Evolutionary conservation across 2,113 vertebrate genomes (phyloP).

Genomic region (Orientallactaga bullata): DNA sequence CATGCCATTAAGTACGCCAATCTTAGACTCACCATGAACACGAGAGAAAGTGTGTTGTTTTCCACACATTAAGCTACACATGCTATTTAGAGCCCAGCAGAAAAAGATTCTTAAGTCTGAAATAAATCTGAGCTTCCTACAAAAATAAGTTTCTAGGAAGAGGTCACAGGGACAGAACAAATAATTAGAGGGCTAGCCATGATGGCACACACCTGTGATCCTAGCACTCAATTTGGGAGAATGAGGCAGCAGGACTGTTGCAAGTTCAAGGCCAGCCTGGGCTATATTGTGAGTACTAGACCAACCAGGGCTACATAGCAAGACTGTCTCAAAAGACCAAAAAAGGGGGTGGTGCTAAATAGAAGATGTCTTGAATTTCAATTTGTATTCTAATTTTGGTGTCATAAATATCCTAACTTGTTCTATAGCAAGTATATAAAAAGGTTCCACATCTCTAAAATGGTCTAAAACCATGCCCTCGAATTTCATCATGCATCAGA

Average conservation of each 20-base stretch:
- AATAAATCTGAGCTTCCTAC: neutral
- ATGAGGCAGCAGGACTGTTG: too few species aligned
- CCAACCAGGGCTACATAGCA: neutral
- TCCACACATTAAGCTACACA: neutral
- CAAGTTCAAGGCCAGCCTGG: too few species aligned
- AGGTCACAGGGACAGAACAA: neutral
- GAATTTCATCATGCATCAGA: neutral
- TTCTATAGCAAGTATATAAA: neutral
- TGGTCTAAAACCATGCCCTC: neutral
- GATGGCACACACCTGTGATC: too few species aligned
- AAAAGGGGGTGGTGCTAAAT: neutral
- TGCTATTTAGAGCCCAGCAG: neutral
- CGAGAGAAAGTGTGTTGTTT: neutral
- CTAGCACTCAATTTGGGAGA: too few species aligned
- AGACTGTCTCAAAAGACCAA: neutral
- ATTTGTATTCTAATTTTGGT: neutral
- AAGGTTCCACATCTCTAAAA: slow-evolving; percentile 12
- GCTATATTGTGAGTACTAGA: too few species aligned
- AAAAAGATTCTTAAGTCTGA: neutral
- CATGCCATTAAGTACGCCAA: neutral
- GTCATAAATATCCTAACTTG: neutral
- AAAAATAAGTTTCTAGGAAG: slow-evolving; percentile 1
- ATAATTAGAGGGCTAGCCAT: neutral
- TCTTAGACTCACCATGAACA: neutral
- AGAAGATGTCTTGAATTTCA: neutral